A percentile compares a stretch with the other conserved stretches of the same genome.
Conservation (phyloP, 1,140 invertebrate genomes). For the Notospermus geniculatus region DNA sequence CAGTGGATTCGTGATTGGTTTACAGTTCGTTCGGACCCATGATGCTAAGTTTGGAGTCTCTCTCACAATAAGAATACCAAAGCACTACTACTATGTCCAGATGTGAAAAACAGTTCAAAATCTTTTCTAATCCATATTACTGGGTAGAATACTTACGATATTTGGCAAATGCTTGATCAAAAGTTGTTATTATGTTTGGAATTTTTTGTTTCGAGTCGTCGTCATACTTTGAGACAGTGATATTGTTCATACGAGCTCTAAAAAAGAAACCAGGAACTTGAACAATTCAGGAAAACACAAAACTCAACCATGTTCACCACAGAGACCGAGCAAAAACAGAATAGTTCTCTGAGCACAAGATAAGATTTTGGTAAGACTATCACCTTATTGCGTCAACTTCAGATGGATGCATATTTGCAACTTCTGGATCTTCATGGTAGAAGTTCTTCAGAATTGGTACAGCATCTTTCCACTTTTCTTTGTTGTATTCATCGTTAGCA, state of each 20-base stretch:
- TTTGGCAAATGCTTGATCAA: slow-evolving; percentile 78
- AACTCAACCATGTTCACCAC: no score
- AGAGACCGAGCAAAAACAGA: slow-evolving; percentile 11
- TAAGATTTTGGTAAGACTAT: not conserved
- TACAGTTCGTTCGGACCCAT: not conserved
- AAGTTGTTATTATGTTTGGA: slow-evolving; percentile 79
- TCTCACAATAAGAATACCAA: no score
- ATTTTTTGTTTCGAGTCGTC: slow-evolving; percentile 56
- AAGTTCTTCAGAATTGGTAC: slow-evolving; percentile 77
- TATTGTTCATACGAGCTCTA: slow-evolving; percentile 65
- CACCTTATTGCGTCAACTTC: slow-evolving; percentile 62
- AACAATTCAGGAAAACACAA: no score
- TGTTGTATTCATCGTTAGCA: not conserved
- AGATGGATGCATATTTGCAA: slow-evolving; percentile 64
- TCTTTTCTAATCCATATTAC: no score
- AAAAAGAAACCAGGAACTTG: no score
- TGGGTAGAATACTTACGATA: slow-evolving; percentile 61
- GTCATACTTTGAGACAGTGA: slow-evolving; percentile 61
- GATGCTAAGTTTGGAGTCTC: no score
- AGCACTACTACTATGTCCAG: no score
- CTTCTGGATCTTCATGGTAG: slow-evolving; percentile 74
- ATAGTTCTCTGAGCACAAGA: not conserved
- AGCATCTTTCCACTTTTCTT: slow-evolving; percentile 32
- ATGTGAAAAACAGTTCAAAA: no score
- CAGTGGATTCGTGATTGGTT: not conserved